Percentiles rank a stretch among this genome's conserved stretches.
These are phyloP conservation scores for Sebastes schlegelii DNA, from an alignment of 2,113 vertebrate genomes.

Conservation along the genomic window DNA sequence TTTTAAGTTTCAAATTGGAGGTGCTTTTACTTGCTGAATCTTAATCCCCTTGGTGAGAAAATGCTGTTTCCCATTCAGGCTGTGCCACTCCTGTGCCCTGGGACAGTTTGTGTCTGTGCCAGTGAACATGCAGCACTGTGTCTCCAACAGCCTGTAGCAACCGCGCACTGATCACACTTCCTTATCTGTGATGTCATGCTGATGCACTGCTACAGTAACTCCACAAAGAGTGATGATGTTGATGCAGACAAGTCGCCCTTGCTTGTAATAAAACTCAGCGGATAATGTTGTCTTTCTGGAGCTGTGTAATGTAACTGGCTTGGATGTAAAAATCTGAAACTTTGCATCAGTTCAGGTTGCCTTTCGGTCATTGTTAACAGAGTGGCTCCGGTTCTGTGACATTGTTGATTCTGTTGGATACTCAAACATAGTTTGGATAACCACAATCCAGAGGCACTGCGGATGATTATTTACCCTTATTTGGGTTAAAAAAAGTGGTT, in stretches of 20 bases:
- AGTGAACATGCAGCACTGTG: slow-evolving; percentile 57
- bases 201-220: slow-evolving; percentile 39
- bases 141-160: slow-evolving; percentile 58
- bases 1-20: slow-evolving; percentile 1
- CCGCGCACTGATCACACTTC: slow-evolving; percentile 38
- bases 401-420: not conserved
- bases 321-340: slow-evolving; percentile 1
- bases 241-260: not conserved
- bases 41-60: not conserved
- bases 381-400: not conserved
- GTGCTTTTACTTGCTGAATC: not conserved
- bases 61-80: slow-evolving; percentile 18
- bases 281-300: not conserved
- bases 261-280: slow-evolving; percentile 5
- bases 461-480: no score
- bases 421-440: not conserved
- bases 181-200: slow-evolving; percentile 60
- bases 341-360: not conserved
- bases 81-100: slow-evolving; percentile 63
- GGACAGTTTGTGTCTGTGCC: slow-evolving; percentile 43
- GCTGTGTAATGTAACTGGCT: not conserved
- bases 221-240: slow-evolving; percentile 23
- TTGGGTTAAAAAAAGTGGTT: not conserved
- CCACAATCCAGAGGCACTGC: not conserved
- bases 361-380: not conserved